Conservation (phyloP, 1,140 invertebrate genomes). For the Papilio glaucus region DNA sequence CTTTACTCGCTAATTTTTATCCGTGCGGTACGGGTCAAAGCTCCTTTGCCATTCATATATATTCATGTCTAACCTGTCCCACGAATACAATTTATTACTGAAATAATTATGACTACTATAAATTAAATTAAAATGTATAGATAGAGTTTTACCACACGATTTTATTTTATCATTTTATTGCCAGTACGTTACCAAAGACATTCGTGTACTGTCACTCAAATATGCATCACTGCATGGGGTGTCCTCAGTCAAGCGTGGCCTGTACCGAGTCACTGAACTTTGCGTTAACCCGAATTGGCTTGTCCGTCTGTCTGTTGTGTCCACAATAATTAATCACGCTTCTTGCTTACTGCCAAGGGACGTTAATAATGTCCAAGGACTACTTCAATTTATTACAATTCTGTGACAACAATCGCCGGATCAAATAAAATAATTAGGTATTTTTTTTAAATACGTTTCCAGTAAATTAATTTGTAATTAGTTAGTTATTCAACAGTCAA, state of each 20-base stretch:
- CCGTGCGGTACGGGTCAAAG: neutral
- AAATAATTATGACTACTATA: neutral
- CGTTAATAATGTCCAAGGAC: constrained; percentile 72
- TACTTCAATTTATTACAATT: constrained; percentile 72
- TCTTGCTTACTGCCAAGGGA: constrained; percentile 64
- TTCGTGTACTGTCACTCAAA: constrained; percentile 16
- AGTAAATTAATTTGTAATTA: neutral
- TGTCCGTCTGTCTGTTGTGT: constrained; percentile 65
- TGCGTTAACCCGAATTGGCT: constrained; percentile 72
- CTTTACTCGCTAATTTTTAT: constrained; percentile 6
- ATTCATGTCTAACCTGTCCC: neutral
- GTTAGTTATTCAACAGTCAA: neutral
- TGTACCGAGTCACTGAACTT: constrained; percentile 73
- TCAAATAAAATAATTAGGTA: constrained; percentile 57
- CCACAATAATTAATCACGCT: constrained; percentile 76
- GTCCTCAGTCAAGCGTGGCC: constrained; percentile 40
- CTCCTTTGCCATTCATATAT: neutral
- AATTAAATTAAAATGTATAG: too few species aligned
- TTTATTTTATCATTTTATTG: neutral
- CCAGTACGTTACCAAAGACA: neutral
- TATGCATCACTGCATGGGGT: constrained; percentile 56
- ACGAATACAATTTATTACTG: neutral
- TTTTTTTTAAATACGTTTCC: too few species aligned
- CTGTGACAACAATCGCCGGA: constrained; percentile 64
- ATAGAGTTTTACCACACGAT: too few species aligned